Percentiles rank a stretch among this genome's conserved stretches.
These are phyloP conservation scores for Notoglanidium macrostoma DNA, from an alignment of 2,797 vertebrate species.

Conservation along the genomic window DNA sequence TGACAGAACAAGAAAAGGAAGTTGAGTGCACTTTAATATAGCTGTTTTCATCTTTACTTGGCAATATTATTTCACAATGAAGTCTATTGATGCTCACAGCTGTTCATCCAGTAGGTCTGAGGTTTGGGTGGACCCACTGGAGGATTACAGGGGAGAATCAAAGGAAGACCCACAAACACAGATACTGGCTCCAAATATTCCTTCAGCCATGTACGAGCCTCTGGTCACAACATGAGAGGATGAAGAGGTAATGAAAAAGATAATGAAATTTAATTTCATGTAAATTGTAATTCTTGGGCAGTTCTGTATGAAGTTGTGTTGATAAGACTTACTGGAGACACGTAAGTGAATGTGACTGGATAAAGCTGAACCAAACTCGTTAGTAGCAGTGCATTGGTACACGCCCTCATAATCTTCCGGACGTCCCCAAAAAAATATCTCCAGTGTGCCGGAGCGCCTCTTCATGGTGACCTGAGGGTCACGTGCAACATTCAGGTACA, in stretches of 20 bases:
- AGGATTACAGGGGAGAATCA: slow-evolving; percentile 91
- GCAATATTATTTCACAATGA: background rate
- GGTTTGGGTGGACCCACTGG: slow-evolving; percentile 88
- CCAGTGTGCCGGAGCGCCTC: slow-evolving; percentile 87
- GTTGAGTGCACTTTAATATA: background rate
- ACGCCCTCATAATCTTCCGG: slow-evolving; percentile 93
- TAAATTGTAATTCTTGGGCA: background rate
- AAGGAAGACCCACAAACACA: slow-evolving; percentile 86
- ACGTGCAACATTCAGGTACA: slow-evolving; percentile 92
- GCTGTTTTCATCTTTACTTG: background rate
- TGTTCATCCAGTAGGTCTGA: slow-evolving; percentile 97
- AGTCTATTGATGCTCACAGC: slow-evolving; percentile 79
- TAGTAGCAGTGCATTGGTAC: slow-evolving; percentile 94
- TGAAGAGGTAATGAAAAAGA: background rate
- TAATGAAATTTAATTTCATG: background rate
- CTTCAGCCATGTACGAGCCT: slow-evolving; percentile 92
- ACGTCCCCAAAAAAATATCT: slow-evolving; percentile 88
- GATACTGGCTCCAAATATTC: slow-evolving; percentile 92
- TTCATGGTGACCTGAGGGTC: slow-evolving; percentile 90
- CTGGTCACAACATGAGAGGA: slow-evolving; percentile 67
- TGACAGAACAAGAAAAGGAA: slow-evolving; percentile 17
- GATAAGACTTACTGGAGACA: slow-evolving; percentile 87
- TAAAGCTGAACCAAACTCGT: slow-evolving; percentile 87
- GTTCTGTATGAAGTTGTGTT: background rate
- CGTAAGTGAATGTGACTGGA: slow-evolving; percentile 90